Percentiles rank a stretch among this genome's conserved stretches.
These are phyloP conservation scores for Leptothorax acervorum DNA, from an alignment of 2,888 invertebrate species.

Conservation along the genomic window DNA sequence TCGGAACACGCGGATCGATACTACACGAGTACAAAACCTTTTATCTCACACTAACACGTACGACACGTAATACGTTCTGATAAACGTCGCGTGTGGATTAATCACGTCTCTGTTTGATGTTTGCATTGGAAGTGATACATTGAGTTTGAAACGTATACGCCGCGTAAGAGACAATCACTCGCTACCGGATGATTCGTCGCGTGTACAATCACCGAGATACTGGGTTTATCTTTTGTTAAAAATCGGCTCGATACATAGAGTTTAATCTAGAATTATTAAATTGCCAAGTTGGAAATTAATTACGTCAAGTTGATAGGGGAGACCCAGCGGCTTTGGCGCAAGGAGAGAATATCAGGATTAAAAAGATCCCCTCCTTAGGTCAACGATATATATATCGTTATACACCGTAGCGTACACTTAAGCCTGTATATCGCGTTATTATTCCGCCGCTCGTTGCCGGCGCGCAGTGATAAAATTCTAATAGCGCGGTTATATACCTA, in stretches of 20 bases:
- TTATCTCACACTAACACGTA: background rate
- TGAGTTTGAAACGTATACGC: background rate
- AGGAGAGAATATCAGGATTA: background rate
- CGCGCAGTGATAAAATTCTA: constrained; percentile 41
- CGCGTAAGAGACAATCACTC: background rate
- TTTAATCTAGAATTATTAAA: constrained; percentile 39
- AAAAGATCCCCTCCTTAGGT: constrained; percentile 13
- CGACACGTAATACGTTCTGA: constrained; percentile 16
- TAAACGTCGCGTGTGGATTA: constrained; percentile 25
- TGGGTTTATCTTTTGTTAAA: background rate
- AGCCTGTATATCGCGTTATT: constrained; percentile 39
- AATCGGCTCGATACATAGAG: background rate
- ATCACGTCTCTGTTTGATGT: constrained; percentile 35
- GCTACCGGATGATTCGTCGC: background rate
- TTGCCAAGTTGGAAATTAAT: constrained; percentile 30
- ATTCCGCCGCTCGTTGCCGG: constrained; percentile 27
- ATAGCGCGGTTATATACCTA: constrained; percentile 23
- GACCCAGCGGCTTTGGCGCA: background rate
- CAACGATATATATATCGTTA: constrained; percentile 17
- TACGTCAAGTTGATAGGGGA: constrained; percentile 24
- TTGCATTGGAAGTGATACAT: constrained; percentile 18
- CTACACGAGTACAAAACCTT: background rate
- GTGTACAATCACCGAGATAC: background rate
- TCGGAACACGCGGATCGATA: background rate
- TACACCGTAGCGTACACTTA: background rate